Base-by-base conservation (phyloP, 2,888 invertebrate species). In the Idaea biselata region DNA sequence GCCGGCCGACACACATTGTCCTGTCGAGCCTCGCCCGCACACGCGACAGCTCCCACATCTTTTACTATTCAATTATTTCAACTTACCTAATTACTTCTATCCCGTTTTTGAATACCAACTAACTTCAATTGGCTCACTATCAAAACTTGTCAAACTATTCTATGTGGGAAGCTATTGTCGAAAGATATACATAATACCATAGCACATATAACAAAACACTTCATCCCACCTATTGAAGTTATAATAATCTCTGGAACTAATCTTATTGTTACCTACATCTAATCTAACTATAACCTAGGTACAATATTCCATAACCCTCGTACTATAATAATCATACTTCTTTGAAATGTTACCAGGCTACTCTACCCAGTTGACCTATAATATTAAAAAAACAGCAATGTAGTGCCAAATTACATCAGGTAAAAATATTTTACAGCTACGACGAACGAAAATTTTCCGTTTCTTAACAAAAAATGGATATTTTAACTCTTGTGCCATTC, bases 1-100 rank as follows among this genome's bases (percentile, higher is more conserved):
- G 79, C 82, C 83, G 86, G 25, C 25, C 25, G 25, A 5, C 25
- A 25, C 25, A 25, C 25, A 25, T 25, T 25, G 25, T 25, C 25
- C 25, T 25, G 25, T 25, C 25, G 3, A 25, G 25, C 25, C 68
- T 68, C 66, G 67, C 65, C 62, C 60, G 64, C 71, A 64, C 62
- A 59, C 60, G 54, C 64, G 62, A 1, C 25, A 61, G 65, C 68
- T 66, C 71, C 72, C 73, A 71, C 68, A 70, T 63, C 60, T 63
- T 63, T 18, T 14, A 58, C 63, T 62, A 63, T 58, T 65, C 60
- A 59, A 68, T 69, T 32, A 58, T 11, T 44, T 44, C 14, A 33
- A 5, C 63, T 68, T 67, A 69, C 66, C 54, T 59, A 64, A 68
- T 61, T 64, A 67, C 63, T 60, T 62, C 55, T 57, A 16, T 60